phyloP scores from a whole-genome alignment of 2,888 invertebrate species.

The Trachelus tabidus region DNA sequence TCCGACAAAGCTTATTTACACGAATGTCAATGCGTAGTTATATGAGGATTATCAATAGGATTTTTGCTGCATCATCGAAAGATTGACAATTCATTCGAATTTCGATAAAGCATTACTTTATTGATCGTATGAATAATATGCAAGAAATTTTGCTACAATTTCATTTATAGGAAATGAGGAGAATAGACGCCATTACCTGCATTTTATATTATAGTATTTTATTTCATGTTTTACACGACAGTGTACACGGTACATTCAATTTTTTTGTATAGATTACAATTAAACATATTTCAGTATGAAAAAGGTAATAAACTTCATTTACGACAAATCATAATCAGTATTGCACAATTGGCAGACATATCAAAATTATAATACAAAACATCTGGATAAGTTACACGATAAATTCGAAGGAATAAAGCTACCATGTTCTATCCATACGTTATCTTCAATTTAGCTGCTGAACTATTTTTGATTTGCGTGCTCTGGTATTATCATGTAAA shows the following conservation, averaged over 20 bases:
- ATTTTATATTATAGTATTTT: neutral
- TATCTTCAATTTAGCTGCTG: no score
- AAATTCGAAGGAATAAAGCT: no score
- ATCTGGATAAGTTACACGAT: neutral
- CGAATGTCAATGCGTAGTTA: neutral
- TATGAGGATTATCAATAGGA: neutral
- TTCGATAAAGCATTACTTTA: neutral
- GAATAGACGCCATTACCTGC: neutral
- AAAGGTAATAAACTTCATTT: neutral
- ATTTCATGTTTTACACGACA: neutral
- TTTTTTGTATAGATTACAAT: neutral
- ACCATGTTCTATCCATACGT: no score
- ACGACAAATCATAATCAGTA: neutral
- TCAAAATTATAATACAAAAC: neutral
- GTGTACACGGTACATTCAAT: neutral
- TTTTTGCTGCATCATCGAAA: neutral
- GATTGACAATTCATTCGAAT: neutral
- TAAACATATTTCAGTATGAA: neutral
- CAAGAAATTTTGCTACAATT: neutral
- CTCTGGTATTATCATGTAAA: no score
- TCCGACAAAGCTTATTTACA: neutral
- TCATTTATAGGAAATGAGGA: neutral
- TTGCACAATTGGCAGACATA: neutral
- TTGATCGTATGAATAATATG: neutral
- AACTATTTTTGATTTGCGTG: no score